Evolutionary conservation across 2,888 invertebrate genomes (phyloP).

Genomic region (Elmis aenea): DNA sequence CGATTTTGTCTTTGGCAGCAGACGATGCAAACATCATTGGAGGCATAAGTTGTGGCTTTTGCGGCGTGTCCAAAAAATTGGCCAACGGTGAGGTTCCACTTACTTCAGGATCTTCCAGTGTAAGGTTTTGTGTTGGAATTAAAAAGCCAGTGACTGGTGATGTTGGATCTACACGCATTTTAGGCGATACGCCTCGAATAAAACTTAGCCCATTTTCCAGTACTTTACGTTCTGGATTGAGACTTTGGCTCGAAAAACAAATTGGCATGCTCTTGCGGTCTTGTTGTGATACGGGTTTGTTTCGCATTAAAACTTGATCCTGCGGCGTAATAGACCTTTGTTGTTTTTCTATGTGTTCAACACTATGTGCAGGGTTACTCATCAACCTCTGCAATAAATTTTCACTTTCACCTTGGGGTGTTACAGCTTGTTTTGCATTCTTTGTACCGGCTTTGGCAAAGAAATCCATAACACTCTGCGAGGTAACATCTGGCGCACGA

Average conservation of each 20-base stretch:
- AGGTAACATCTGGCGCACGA: conserved; percentile 64
- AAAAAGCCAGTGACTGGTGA: conserved; percentile 32
- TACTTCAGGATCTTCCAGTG: conserved; percentile 24
- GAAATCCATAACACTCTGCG: conserved; percentile 83
- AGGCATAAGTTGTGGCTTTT: conserved; percentile 75
- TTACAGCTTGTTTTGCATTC: conserved; percentile 52
- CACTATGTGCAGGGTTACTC: conserved; percentile 77
- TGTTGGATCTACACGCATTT: conserved; percentile 29
- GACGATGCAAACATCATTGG: conserved; percentile 78
- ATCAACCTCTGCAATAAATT: conserved; percentile 73
- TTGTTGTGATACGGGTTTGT: conserved; percentile 22
- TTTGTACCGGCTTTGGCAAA: conserved; percentile 71
- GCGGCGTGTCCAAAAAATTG: conserved; percentile 51
- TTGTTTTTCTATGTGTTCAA: conserved; percentile 85
- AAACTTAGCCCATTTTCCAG: conserved; percentile 50
- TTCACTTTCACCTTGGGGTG: conserved; percentile 40
- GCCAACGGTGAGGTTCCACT: conserved; percentile 51
- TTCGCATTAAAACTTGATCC: conserved; percentile 37
- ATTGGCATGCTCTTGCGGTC: conserved; percentile 40
- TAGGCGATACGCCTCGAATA: conserved; percentile 53
- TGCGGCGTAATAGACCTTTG: conserved; percentile 74
- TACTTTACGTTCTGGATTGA: conserved; percentile 18
- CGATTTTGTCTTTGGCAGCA: conserved; percentile 24
- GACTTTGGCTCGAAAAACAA: conserved; percentile 28
- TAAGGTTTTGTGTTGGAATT: conserved; percentile 28